A percentile compares a stretch with the other conserved stretches of the same genome.
Evolutionary conservation across 2,888 invertebrate genomes (phyloP).

Genomic region (Coleophora flavipennella): DNA sequence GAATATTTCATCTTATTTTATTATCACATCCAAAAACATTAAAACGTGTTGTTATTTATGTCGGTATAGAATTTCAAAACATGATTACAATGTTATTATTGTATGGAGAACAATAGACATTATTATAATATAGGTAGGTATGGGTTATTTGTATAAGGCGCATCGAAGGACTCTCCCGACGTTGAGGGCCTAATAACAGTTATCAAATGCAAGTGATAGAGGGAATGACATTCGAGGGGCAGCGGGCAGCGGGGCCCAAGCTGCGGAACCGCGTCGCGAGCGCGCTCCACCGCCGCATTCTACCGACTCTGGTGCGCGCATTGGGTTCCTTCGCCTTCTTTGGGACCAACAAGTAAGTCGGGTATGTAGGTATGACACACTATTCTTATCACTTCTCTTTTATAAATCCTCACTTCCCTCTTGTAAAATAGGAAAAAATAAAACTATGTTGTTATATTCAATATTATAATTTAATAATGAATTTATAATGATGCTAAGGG

Average conservation of each 20-base stretch:
- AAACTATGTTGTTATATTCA: too few species aligned
- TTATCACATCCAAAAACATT: background rate
- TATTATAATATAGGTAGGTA: conserved; percentile 29
- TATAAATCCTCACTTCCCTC: too few species aligned
- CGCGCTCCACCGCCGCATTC: conserved; percentile 1
- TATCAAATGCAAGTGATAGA: conserved; percentile 26
- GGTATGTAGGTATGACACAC: too few species aligned
- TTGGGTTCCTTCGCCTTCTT: background rate
- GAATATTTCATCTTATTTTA: too few species aligned
- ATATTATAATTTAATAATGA: too few species aligned
- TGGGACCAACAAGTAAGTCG: too few species aligned
- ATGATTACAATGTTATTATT: conserved; percentile 24
- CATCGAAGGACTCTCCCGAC: conserved; percentile 15
- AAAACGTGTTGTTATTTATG: conserved; percentile 27
- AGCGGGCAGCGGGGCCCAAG: conserved; percentile 7
- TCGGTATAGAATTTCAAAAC: conserved; percentile 26
- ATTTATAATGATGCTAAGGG: too few species aligned
- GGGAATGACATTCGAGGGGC: conserved; percentile 24
- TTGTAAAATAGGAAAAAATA: too few species aligned
- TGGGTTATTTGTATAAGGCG: conserved; percentile 23
- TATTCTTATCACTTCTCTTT: too few species aligned
- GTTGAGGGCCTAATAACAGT: conserved; percentile 26
- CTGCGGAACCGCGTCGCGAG: background rate
- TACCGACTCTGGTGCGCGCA: conserved; percentile 1
- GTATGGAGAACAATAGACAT: conserved; percentile 37